Conservation (phyloP, 2,797 vertebrate genomes). For the Myioborus miniatus region DNA sequence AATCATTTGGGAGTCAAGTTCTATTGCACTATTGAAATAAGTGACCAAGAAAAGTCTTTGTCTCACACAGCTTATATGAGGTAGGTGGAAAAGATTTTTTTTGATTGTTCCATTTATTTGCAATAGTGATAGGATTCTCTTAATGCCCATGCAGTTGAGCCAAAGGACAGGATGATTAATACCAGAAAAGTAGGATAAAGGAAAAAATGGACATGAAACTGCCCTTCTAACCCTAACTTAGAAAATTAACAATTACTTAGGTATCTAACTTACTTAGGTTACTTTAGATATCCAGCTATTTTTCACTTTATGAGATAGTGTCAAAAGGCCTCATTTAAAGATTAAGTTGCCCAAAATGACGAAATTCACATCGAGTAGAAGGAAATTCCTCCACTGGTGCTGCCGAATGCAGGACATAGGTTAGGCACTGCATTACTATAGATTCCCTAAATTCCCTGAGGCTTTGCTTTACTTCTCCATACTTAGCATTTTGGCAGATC, state of each 20-base stretch:
- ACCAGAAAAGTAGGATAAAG: not conserved
- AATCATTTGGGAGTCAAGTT: not conserved
- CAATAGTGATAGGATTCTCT: not conserved
- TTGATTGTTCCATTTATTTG: not conserved
- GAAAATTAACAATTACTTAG: not conserved
- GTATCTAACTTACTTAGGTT: not conserved
- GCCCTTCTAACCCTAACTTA: not conserved
- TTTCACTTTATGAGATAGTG: not conserved
- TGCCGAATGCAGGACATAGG: not conserved
- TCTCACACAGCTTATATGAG: not conserved
- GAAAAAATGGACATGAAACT: not conserved
- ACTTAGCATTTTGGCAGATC: not conserved
- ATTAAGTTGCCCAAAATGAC: not conserved
- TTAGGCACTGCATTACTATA: not conserved
- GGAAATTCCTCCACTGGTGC: not conserved
- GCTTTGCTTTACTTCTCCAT: not conserved
- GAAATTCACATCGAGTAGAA: not conserved
- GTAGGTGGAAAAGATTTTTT: not conserved
- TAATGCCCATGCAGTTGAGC: not conserved
- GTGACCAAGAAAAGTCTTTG: not conserved
- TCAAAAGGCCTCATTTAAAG: not conserved
- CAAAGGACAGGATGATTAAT: slow-evolving; percentile 9
- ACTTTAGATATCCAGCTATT: not conserved
- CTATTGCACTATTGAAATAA: not conserved
- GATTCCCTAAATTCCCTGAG: not conserved